phyloP scores from a whole-genome alignment of 2,797 vertebrate species.

The Ispidina lecontei region DNA sequence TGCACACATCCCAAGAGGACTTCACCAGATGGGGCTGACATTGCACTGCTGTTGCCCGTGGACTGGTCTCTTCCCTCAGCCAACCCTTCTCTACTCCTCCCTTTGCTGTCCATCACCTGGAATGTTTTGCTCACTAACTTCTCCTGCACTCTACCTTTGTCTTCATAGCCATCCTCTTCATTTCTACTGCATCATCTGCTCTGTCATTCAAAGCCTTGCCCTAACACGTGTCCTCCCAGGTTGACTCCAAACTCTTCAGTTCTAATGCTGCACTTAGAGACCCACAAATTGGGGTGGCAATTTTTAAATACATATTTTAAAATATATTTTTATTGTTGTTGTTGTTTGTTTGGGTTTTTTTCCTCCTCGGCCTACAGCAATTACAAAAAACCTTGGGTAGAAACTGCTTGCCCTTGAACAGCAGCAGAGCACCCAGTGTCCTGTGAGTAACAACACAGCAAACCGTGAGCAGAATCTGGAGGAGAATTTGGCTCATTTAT shows the following conservation, averaged over 20 bases:
- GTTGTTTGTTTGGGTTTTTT: not conserved
- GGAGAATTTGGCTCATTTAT: not conserved
- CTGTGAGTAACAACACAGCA: not conserved
- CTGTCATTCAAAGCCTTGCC: not conserved
- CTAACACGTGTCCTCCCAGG: not conserved
- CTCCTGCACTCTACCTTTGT: not conserved
- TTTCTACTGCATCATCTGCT: not conserved
- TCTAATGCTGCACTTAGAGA: not conserved
- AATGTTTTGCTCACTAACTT: not conserved
- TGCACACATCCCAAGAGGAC: not conserved
- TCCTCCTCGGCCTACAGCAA: not conserved
- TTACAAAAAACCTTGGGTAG: not conserved
- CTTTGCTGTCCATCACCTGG: not conserved
- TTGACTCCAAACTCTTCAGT: not conserved
- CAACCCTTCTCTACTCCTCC: not conserved
- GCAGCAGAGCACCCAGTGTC: not conserved
- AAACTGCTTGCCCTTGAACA: not conserved
- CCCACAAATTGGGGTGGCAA: not conserved
- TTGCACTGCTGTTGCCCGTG: not conserved
- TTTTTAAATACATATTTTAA: no score
- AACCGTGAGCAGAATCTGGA: not conserved
- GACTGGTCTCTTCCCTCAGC: not conserved
- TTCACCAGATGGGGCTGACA: not conserved
- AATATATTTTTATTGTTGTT: no score
- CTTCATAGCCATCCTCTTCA: not conserved